Evolutionary conservation across 2,797 vertebrate species (phyloP).

Genomic region (Sebastes vulpes): DNA sequence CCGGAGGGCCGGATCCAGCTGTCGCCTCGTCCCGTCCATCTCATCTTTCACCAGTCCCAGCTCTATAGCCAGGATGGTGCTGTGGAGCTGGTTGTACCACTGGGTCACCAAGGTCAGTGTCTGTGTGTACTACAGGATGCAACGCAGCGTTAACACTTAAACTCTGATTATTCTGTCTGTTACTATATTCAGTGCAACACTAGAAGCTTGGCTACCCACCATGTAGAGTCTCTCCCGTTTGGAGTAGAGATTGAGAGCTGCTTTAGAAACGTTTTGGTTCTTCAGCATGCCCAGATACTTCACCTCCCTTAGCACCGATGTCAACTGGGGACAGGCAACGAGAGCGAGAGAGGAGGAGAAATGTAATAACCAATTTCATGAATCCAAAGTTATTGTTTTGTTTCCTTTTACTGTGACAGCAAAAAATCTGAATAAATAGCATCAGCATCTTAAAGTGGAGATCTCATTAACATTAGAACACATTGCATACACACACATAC

Average conservation of each 20-base stretch:
- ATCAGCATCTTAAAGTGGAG: neutral
- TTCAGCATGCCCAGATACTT: conserved; percentile 86
- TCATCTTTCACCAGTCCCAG: conserved; percentile 73
- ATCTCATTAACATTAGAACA: neutral
- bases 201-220: conserved; percentile 64
- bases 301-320: conserved; percentile 82
- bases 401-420: neutral
- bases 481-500: neutral
- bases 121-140: conserved; percentile 70
- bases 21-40: conserved; percentile 69
- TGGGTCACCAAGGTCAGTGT: conserved; percentile 82
- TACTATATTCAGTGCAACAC: neutral
- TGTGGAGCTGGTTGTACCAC: conserved; percentile 84
- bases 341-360: neutral
- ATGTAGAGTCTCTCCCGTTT: conserved; percentile 81
- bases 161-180: neutral
- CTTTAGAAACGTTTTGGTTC: conserved; percentile 78
- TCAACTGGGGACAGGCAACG: conserved; percentile 71
- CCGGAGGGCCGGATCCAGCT: conserved; percentile 76
- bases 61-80: conserved; percentile 83
- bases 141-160: neutral
- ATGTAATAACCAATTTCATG: neutral
- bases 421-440: neutral
- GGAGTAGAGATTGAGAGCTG: conserved; percentile 82
- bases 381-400: neutral